These are phyloP conservation scores for Sarcophaga subvicina DNA, from an alignment of 2,888 invertebrate genomes.

Conservation along the genomic window DNA sequence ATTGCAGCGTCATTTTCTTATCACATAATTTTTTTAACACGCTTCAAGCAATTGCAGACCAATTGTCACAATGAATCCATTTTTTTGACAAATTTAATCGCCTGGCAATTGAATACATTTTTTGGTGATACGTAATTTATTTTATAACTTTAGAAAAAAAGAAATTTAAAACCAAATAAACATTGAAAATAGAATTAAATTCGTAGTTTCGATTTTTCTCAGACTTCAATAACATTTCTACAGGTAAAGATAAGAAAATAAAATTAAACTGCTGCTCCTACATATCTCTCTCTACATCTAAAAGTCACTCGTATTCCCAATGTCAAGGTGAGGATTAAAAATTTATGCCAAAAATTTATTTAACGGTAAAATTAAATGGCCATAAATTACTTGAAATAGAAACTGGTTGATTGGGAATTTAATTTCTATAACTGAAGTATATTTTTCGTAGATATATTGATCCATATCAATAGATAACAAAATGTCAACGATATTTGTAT, in stretches of 20 bases:
- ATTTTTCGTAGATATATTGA: too few relatives aligned
- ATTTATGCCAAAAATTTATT: neutral
- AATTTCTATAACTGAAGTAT: too few relatives aligned
- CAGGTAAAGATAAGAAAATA: neutral
- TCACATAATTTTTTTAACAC: neutral
- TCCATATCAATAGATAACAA: too few relatives aligned
- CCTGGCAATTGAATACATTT: too few relatives aligned
- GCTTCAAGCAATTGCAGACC: neutral
- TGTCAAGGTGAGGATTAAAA: conserved; percentile 38
- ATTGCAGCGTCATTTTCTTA: neutral
- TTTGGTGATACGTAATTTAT: neutral
- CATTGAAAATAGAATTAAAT: too few relatives aligned
- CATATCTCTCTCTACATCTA: neutral
- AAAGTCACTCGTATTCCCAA: neutral
- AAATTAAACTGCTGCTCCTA: neutral
- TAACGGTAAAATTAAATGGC: conserved; percentile 1
- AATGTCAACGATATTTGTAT: too few relatives aligned
- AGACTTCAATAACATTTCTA: neutral
- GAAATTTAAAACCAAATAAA: too few relatives aligned
- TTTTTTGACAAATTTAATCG: neutral
- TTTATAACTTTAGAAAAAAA: neutral
- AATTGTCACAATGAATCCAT: neutral
- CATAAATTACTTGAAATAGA: neutral
- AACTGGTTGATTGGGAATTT: neutral
- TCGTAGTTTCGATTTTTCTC: too few relatives aligned